Evolutionary conservation across 2,888 invertebrate genomes (phyloP), one percentile per base, ranked within the genome.

Genomic region (Caenorhabditis sp.): DNA sequence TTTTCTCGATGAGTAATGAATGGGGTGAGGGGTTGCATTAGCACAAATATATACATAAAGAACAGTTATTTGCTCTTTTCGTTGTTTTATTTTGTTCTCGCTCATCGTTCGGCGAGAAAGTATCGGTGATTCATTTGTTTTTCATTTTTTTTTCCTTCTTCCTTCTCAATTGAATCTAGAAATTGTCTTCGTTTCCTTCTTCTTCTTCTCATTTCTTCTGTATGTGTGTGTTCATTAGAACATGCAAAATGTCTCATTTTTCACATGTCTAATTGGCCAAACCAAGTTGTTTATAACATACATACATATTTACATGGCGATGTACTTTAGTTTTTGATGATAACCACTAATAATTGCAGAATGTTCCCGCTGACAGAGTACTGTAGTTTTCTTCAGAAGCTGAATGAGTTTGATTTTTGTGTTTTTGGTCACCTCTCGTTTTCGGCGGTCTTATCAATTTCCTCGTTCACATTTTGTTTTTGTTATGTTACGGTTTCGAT

Each of bases 101-200:
- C 36, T 5, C 12, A 43, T 43, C 17, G 14, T 43, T 43, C 17
- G 12, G 17, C 43, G 43, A 53, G n/a, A 58, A 50, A 43, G 49
- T 31, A 60, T 60, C 56, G 27, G 60, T 66, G 66, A 56, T 56
- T 60, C 26, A 43, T 63, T 49, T 56, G 36, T 62, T 38, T 10
- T 53, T 52, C 14, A 31, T 20, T 64, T 21, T n/a, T 23, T 14
- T 54, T 14, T 59, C 49, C 59, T 21, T 25, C 23, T 26, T 59
- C 52, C 54, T 38, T 53, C 50, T 49, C 14, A 26, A 1, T 50
- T 58, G 31, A 58, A 27, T 58, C 26, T 21, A n/a, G 58, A 43
- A 43, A n/a, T n/a, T n/a, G 31, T 58, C 36, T 23, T 58, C 36
- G 20, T 58, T 58, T 58, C 43, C 57, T 57, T 43, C 49, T 59